Conservation (phyloP, 1,140 invertebrate genomes). For the Parapsyche elsis region DNA sequence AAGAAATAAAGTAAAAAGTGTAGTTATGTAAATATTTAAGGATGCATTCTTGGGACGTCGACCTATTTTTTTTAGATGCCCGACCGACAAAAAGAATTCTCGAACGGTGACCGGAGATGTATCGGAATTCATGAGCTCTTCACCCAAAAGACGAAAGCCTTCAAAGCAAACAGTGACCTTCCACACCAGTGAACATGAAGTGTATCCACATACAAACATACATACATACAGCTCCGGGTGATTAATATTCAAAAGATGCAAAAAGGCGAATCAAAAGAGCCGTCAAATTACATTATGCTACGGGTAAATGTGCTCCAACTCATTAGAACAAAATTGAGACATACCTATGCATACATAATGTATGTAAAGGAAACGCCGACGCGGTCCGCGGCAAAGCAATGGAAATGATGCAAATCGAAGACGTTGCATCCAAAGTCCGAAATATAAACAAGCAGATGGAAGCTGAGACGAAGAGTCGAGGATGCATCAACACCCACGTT, state of each 20-base stretch:
- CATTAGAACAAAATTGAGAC: too few species aligned
- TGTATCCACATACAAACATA: too few species aligned
- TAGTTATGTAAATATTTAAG: conserved; percentile 32
- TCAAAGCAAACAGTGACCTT: conserved; percentile 9
- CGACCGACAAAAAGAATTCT: neutral
- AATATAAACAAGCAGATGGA: neutral
- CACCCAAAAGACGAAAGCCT: neutral
- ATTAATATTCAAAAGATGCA: conserved; percentile 5
- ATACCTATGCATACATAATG: neutral
- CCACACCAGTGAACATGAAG: neutral
- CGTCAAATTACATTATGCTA: neutral
- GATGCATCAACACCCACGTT: conserved; percentile 2
- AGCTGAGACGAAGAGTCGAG: neutral
- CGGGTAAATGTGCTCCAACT: too few species aligned
- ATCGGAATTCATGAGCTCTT: neutral
- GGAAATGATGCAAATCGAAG: neutral
- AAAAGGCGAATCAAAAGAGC: neutral
- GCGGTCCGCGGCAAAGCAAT: neutral
- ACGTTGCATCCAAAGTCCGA: neutral
- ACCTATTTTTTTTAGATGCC: conserved; percentile 21
- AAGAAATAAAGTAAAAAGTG: neutral
- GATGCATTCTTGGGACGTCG: conserved; percentile 33
- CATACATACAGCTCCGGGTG: neutral
- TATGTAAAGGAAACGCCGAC: neutral
- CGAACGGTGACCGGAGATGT: conserved; percentile 7